phyloP scores from a whole-genome alignment of 2,888 invertebrate species.

The Galerucella nymphaeae region DNA sequence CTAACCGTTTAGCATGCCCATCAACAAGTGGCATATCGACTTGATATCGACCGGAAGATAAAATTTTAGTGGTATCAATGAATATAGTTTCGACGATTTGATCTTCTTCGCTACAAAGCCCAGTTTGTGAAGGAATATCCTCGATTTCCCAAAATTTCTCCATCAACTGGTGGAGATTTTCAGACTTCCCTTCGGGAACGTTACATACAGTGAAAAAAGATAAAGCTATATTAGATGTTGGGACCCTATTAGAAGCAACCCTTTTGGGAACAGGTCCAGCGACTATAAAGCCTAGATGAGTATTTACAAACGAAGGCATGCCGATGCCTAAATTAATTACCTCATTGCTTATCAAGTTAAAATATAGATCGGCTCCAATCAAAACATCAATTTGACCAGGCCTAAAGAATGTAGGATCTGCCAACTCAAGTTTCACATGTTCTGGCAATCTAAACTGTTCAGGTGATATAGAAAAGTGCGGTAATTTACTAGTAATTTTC shows the following conservation, averaged over 20 bases:
- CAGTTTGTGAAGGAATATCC: not conserved
- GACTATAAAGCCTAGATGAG: not conserved
- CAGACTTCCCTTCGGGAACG: not conserved
- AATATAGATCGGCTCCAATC: not conserved
- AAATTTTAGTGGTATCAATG: not conserved
- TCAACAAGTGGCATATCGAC: not conserved
- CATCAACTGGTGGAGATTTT: not conserved
- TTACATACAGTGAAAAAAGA: not conserved
- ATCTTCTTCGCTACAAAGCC: not conserved
- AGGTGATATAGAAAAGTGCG: too few species aligned
- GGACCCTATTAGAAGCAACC: constrained; percentile 1
- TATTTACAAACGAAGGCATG: constrained; percentile 4
- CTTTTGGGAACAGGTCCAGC: not conserved
- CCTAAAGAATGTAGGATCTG: too few species aligned
- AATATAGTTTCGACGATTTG: constrained; percentile 2
- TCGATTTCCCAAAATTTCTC: constrained; percentile 4
- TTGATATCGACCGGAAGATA: not conserved
- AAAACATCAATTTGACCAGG: not conserved
- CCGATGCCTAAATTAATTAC: not conserved
- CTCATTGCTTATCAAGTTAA: not conserved
- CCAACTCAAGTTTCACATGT: too few species aligned
- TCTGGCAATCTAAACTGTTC: too few species aligned
- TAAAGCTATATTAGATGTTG: not conserved
- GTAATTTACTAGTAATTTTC: too few species aligned
- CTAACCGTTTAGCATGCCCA: not conserved